Evolutionary conservation across 2,888 invertebrate species (phyloP).

Genomic region (Bellardia pandia): DNA sequence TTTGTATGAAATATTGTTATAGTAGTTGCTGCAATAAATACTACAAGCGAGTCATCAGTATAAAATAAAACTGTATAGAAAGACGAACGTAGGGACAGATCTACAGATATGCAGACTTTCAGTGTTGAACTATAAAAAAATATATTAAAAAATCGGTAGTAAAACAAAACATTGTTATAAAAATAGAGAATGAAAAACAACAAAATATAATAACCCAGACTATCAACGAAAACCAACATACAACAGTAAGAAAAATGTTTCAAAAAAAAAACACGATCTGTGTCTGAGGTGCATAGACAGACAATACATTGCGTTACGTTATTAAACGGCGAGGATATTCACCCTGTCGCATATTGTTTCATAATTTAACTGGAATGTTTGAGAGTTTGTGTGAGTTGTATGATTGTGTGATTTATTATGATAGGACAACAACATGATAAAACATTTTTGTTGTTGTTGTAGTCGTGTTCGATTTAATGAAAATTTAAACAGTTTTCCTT

Average conservation of each 20-base stretch:
- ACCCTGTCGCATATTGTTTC: constrained; percentile 51
- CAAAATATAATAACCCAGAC: constrained; percentile 23
- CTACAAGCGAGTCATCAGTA: constrained; percentile 16
- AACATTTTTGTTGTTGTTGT: neutral
- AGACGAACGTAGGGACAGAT: neutral
- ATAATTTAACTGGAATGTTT: constrained; percentile 35
- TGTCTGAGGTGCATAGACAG: constrained; percentile 23
- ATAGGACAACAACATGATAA: constrained; percentile 42
- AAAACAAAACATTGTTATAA: constrained; percentile 37
- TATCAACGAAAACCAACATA: constrained; percentile 34
- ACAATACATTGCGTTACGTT: constrained; percentile 4
- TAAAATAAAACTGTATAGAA: neutral
- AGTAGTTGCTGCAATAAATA: neutral
- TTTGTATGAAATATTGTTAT: neutral
- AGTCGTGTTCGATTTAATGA: constrained; percentile 30
- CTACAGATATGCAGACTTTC: neutral
- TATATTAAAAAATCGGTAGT: constrained; percentile 24
- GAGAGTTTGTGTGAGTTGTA: neutral
- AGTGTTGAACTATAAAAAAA: constrained; percentile 36
- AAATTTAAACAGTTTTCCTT: constrained; percentile 36
- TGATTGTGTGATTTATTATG: constrained; percentile 49
- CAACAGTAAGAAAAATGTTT: neutral
- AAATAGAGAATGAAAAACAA: constrained; percentile 9
- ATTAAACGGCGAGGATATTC: constrained; percentile 51
- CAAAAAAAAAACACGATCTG: neutral